Evolutionary conservation across 2,797 vertebrate genomes (phyloP), one percentile per base, ranked within the genome.

Genomic region (Peromyscus melanophrys): DNA sequence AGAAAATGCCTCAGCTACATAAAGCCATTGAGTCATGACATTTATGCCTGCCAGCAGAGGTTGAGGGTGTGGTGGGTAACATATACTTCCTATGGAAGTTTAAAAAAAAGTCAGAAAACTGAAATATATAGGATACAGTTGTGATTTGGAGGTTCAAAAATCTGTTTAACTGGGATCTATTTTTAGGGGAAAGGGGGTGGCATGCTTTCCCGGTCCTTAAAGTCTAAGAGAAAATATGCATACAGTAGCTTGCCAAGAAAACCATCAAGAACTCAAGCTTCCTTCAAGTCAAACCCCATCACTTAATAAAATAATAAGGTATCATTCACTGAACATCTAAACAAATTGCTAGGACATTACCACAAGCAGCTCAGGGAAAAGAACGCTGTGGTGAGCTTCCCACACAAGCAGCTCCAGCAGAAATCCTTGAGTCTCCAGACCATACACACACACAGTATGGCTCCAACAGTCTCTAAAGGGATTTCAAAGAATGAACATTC

Each of bases 291-390:
- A 76, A 86, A 84, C 37, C 83, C 71, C 23, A 86, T 61, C 95
- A 94, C 80, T 93, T 96, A 89, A 92, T 92, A 91, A 96, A 96
- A 97, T 96, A 96, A 96, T 94, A 98, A 92, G 97, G 69, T 92
- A 75, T 95, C 90, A 83, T 27, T 90, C 65, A 92, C 92, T 94
- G 90, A 95, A 97, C 88, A 92, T 83, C 95, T 96, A 90, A 95
- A 96, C 94, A 94, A 96, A 96, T 69, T 82, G 89, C 90, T 90
- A 89, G 91, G 91, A 85, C 67, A 65, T 90, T 81, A 83, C 84
- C 92, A 95, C 75, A 71, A 93, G 91, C 10, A 86, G 63, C 89
- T 85, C 76, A 90, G 96, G 83, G 87, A 91, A 96, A 94, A 80
- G 76, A 92, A 84, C 88, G n/a, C 46, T 77, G 59, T 75, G 78